Conservation (phyloP, 1,140 invertebrate genomes). For the Brachionus rubens region DNA sequence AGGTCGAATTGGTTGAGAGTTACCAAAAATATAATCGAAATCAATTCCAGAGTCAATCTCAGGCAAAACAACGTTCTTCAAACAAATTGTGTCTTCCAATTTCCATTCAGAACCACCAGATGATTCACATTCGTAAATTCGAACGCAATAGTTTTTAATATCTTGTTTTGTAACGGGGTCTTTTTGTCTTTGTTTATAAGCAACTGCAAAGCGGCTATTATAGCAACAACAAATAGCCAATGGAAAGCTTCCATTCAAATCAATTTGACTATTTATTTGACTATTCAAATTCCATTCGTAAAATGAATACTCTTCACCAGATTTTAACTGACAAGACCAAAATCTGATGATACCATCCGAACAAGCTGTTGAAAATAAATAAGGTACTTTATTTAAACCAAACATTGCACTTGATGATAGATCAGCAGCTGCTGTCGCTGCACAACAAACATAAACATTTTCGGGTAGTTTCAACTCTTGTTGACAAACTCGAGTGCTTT, state of each 20-base stretch:
- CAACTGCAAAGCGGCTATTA: constrained; percentile 89
- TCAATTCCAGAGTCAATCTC: constrained; percentile 26
- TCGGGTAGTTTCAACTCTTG: constrained; percentile 79
- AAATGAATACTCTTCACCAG: constrained; percentile 53
- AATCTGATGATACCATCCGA: constrained; percentile 64
- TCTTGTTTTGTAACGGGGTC: constrained; percentile 49
- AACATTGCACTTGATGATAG: constrained; percentile 96
- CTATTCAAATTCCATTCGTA: constrained; percentile 35
- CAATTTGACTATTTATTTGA: not conserved
- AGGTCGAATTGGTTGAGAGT: constrained; percentile 14
- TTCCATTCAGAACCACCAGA: constrained; percentile 91
- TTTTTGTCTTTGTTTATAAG: constrained; percentile 67
- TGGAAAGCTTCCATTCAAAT: constrained; percentile 61
- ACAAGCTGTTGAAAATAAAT: constrained; percentile 82
- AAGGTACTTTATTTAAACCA: constrained; percentile 92
- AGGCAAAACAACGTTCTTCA: constrained; percentile 49
- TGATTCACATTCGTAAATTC: constrained; percentile 98
- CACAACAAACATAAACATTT: constrained; percentile 84
- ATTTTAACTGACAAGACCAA: constrained; percentile 72
- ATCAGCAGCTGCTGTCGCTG: constrained; percentile 87
- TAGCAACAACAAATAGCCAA: constrained; percentile 93
- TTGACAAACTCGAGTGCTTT: constrained; percentile 68
- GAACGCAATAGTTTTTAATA: constrained; percentile 74
- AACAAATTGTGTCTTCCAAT: constrained; percentile 77
- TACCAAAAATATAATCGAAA: constrained; percentile 25